phyloP scores from a whole-genome alignment of 2,113 vertebrate genomes.

The Tyrannus savana region DNA sequence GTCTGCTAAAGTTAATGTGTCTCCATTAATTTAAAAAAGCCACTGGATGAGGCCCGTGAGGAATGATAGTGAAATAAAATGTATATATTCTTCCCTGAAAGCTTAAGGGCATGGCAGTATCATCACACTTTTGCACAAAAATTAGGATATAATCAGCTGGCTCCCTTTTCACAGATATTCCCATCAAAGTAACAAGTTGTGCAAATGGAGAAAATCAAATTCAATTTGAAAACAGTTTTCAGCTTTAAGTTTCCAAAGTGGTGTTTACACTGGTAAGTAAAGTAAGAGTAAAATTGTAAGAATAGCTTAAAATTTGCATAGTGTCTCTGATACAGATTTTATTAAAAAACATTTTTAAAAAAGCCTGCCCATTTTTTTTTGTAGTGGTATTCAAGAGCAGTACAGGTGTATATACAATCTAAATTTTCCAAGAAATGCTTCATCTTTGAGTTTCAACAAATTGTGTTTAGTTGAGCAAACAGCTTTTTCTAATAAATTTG shows the following conservation, averaged over 20 bases:
- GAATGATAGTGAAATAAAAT: not conserved
- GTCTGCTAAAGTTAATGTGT: not conserved
- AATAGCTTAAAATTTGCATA: not conserved
- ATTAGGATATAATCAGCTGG: not conserved
- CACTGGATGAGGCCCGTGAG: not conserved
- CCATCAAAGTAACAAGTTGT: constrained; percentile 29
- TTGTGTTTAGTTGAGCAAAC: not conserved
- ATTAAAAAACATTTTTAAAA: not conserved
- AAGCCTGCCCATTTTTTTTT: not conserved
- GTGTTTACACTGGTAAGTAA: not conserved
- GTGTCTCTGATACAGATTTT: not conserved
- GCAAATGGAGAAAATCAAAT: constrained; percentile 24
- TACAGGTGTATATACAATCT: not conserved
- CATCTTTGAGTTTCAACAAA: not conserved
- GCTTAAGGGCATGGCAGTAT: not conserved
- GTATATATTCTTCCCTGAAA: not conserved
- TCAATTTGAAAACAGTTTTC: constrained; percentile 43
- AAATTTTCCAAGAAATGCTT: not conserved
- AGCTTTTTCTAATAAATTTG: constrained; percentile 42
- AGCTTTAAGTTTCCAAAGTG: constrained; percentile 12
- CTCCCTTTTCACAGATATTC: constrained; percentile 33
- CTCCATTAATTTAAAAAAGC: not conserved
- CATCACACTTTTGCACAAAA: not conserved
- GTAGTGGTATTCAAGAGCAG: not conserved
- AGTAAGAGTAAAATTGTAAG: not conserved